A percentile compares a stretch with the other conserved stretches of the same genome.
These are phyloP conservation scores for Miltochrista miniata DNA, from an alignment of 2,888 invertebrate species.

Conservation along the genomic window DNA sequence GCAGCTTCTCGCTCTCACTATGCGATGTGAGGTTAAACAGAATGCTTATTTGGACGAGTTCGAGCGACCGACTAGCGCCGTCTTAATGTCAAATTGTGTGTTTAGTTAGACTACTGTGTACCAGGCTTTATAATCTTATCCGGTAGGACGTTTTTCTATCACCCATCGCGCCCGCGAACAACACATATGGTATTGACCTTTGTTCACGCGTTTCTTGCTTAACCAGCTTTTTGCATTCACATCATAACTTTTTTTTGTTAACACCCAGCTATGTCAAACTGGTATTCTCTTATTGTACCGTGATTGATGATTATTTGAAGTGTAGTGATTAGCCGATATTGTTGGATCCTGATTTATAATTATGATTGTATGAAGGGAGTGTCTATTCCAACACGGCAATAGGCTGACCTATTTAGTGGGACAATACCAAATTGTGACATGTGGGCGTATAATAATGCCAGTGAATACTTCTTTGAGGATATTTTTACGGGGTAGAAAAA, in stretches of 20 bases:
- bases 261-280: constrained; percentile 1
- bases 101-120: too few species aligned
- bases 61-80: too few species aligned
- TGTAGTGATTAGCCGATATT: not conserved
- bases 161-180: constrained; percentile 28
- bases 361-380: not conserved
- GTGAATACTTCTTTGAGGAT: too few species aligned
- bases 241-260: constrained; percentile 25
- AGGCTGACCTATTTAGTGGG: too few species aligned
- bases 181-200: constrained; percentile 35
- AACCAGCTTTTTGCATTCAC: constrained; percentile 23
- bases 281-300: constrained; percentile 5
- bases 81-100: too few species aligned
- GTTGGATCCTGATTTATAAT: not conserved
- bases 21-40: too few species aligned
- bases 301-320: not conserved
- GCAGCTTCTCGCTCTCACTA: too few species aligned
- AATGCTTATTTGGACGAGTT: too few species aligned
- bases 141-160: constrained; percentile 29
- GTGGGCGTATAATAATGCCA: too few species aligned
- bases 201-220: constrained; percentile 27
- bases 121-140: constrained; percentile 26
- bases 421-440: too few species aligned
- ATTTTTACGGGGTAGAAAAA: too few species aligned
- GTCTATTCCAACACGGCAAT: not conserved